Conservation (phyloP, 2,888 invertebrate species). For the Iphiclides podalirius region DNA sequence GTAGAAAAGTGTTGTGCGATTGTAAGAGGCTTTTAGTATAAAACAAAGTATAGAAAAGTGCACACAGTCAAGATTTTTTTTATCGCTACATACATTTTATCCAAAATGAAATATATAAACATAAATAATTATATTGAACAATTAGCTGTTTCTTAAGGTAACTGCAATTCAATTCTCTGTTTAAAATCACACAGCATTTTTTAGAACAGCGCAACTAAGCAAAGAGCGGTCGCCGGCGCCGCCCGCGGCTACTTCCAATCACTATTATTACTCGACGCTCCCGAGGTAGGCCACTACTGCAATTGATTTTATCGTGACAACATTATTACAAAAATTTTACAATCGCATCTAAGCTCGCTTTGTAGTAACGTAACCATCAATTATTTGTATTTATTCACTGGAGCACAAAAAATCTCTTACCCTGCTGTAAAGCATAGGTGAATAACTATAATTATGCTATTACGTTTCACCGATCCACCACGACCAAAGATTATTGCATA, state of each 20-base stretch:
- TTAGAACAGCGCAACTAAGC: constrained; percentile 18
- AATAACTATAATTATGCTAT: constrained; percentile 10
- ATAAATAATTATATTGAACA: no score
- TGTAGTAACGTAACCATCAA: constrained; percentile 35
- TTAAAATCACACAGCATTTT: constrained; percentile 8
- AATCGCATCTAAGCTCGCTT: constrained; percentile 41
- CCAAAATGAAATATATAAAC: no score
- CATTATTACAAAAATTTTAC: constrained; percentile 57
- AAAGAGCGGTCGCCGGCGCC: constrained; percentile 27
- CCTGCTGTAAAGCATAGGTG: constrained; percentile 16
- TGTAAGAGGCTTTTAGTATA: no score
- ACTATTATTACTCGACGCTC: constrained; percentile 66
- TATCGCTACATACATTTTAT: no score
- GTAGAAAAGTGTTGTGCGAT: no score
- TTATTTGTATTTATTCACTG: constrained; percentile 43
- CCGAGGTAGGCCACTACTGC: constrained; percentile 55
- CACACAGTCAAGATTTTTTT: no score
- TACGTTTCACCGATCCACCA: constrained; percentile 1
- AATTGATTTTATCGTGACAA: constrained; percentile 74
- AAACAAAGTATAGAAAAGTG: no score
- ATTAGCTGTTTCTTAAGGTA: no score
- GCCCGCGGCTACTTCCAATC: constrained; percentile 41
- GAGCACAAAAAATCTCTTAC: constrained; percentile 46
- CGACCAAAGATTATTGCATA: constrained; percentile 47
- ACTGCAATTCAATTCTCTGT: no score